Percentiles rank a stretch among this genome's conserved stretches.
These are phyloP conservation scores for Prietella phreatophila DNA, from an alignment of 2,113 vertebrate species.

Conservation along the genomic window DNA sequence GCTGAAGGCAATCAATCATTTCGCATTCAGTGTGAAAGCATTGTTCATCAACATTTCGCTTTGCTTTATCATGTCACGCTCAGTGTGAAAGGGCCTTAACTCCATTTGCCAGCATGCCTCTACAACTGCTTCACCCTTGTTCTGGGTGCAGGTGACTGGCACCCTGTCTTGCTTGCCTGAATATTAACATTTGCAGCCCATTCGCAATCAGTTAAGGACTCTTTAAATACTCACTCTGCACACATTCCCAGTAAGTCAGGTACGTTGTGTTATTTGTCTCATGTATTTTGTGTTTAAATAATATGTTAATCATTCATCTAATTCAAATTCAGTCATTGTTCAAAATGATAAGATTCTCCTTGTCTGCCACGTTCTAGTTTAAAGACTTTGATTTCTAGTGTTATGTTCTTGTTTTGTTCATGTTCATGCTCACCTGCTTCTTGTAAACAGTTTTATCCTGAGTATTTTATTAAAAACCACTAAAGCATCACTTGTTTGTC, in stretches of 20 bases:
- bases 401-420: background rate
- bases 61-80: too few species aligned
- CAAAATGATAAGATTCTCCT: background rate
- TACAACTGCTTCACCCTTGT: background rate
- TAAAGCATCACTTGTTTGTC: background rate
- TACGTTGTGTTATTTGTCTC: background rate
- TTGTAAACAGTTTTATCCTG: background rate
- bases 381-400: background rate
- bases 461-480: conserved; percentile 12
- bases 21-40: too few species aligned
- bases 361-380: background rate
- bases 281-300: too few species aligned
- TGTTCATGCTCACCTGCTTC: background rate
- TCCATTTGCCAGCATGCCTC: background rate
- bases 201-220: background rate
- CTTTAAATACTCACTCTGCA: background rate
- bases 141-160: background rate
- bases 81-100: background rate
- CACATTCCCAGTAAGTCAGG: background rate
- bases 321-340: background rate
- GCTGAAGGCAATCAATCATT: too few species aligned
- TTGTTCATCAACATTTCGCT: too few species aligned
- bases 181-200: background rate
- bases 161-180: background rate
- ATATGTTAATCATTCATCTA: background rate